These are phyloP conservation scores for Palaemon carinicauda DNA, from an alignment of 1,140 invertebrate species.

Conservation along the genomic window DNA sequence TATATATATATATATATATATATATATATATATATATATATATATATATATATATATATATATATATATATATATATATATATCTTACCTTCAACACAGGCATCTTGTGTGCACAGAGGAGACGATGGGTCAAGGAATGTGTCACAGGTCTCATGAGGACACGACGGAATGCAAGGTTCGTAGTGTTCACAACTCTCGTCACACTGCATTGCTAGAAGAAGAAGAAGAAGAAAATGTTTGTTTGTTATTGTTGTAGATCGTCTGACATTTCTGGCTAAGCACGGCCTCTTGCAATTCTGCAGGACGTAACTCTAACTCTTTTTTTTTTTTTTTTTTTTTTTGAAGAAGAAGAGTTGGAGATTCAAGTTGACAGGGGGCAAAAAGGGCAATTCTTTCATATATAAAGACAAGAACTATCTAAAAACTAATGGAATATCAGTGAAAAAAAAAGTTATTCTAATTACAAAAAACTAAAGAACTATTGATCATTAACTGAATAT, in stretches of 20 bases:
- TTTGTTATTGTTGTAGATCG: not conserved
- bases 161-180: slow-evolving; percentile 81
- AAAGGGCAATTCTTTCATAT: too few species aligned
- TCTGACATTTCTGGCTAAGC: too few species aligned
- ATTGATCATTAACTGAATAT: too few species aligned
- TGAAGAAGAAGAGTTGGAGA: too few species aligned
- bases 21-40: not conserved
- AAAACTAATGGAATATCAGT: too few species aligned
- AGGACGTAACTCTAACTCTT: too few species aligned
- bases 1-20: not conserved
- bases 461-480: too few species aligned
- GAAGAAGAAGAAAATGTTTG: slow-evolving; percentile 44
- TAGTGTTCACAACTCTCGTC: slow-evolving; percentile 80
- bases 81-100: slow-evolving; percentile 76
- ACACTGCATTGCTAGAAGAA: slow-evolving; percentile 81
- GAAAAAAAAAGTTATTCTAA: too few species aligned
- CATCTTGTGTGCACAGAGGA: slow-evolving; percentile 75
- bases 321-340: too few species aligned
- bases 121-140: slow-evolving; percentile 71
- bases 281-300: too few species aligned
- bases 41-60: slow-evolving; percentile 9
- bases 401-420: too few species aligned
- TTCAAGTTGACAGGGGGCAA: too few species aligned
- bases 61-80: slow-evolving; percentile 27
- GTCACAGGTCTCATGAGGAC: slow-evolving; percentile 84